Conservation (phyloP, 2,888 invertebrate species). For the Pollenia amentaria region DNA sequence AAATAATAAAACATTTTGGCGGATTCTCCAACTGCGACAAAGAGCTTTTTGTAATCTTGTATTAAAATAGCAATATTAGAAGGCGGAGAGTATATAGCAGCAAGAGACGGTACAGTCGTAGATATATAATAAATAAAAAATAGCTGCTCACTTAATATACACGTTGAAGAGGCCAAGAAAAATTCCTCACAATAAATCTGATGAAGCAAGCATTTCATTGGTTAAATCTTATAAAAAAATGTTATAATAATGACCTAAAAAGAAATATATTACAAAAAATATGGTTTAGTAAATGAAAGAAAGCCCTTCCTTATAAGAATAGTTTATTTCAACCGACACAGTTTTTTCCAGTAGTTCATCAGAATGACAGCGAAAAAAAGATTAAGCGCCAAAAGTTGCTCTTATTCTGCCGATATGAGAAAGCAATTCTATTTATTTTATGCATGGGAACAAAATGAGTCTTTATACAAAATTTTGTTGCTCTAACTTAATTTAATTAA, state of each 20-base stretch:
- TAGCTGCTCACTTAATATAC: no score
- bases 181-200: no score
- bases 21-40: conserved; percentile 29
- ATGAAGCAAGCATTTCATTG: no score
- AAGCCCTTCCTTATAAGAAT: not conserved
- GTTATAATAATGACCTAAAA: no score
- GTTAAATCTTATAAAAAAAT: no score
- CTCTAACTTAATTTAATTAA: conserved; percentile 7
- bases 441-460: not conserved
- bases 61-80: no score
- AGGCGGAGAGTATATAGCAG: conserved; percentile 1
- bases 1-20: conserved; percentile 48
- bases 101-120: not conserved
- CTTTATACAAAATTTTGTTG: no score
- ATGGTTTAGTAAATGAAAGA: no score
- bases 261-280: no score
- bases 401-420: not conserved
- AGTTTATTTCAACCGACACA: conserved; percentile 12
- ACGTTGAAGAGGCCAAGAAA: not conserved
- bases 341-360: conserved; percentile 6
- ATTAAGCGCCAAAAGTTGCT: not conserved
- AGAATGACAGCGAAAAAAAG: conserved; percentile 9
- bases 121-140: not conserved
- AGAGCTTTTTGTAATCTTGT: no score
- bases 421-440: not conserved